Base-by-base conservation (phyloP, 1,140 invertebrate genomes). In the Eueides isabella region DNA sequence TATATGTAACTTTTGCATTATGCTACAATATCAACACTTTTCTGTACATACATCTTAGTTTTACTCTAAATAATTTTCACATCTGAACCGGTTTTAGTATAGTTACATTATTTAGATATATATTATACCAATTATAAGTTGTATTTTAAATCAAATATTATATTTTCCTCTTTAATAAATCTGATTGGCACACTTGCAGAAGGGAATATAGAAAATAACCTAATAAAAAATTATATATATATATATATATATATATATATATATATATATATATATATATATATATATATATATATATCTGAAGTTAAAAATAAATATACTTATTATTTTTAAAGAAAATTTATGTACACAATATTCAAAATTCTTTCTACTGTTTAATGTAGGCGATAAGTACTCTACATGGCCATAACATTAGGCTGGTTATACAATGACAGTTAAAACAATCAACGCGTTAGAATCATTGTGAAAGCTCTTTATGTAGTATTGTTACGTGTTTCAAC, bases 401-500 rank as follows among this genome's bases (percentile, higher is more conserved):
- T 23, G 9, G 3, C 19, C 9, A 11, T 26, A 12, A 55, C 23
- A 55, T 55, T 55, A 55, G 48, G 62, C 41, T 16, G 23, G 29
- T 69, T 61, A 33, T 67, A 71, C 41, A 71, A 65, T 64, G 63
- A 64, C 23, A 65, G 61, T 38, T 26, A 70, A 70, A 44, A 48
- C 67, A 68, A 67, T 41, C 35, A 19, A 48, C 48, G 55, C 30
- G 64, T 67, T 63, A 48, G 64, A 74, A 72, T 31, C 29, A 69
- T 74, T 69, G 62, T 64, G 72, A 74, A 74, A 74, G 72, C 14
- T 16, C 26, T 74, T 74, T 69, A 69, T 64, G 38, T 65, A 19
- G 29, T 31, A 69, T 64, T 74, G 72, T 74, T 69, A 31, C 67
- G 48, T 30, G 61, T 74, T 69, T 55, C 61, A 30, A 74, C 33